Base-by-base conservation (phyloP, 2,113 vertebrate species). In the Caloenas nicobarica region DNA sequence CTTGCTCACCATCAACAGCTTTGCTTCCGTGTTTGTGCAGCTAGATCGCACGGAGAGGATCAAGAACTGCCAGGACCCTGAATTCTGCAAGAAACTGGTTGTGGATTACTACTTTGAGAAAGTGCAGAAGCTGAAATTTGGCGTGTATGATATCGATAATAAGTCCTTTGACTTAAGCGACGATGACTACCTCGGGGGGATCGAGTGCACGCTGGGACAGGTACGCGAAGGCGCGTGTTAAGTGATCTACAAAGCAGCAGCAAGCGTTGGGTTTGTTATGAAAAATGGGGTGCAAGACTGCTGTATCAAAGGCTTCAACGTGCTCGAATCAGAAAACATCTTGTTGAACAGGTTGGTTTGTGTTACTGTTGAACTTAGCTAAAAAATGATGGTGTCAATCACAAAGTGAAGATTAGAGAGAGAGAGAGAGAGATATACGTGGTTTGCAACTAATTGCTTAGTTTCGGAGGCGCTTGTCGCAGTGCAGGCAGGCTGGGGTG, bases 21-120 rank as follows among this genome's bases (percentile, higher is more conserved):
- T 51, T 72, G 50, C 29, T 69, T 57, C 68, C 13, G 2, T 80
- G 56, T 74, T 91, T 81, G 9, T 24, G 3, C 96, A 99, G 99
- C 74, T 99, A 56, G 98, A 97, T 86, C 98, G 98, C 40, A 99
- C 98, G 0, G 99, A 99, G 94, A 97, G 65, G 64, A 51, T 99
- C 72, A 98, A 97, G 62, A 99, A 99, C 97, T 98, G 97, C 71
- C 98, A 98, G 51, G 98, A 96, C 61, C 99, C 99, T 0, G 97
- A 98, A 48, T 99, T 99, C 97, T 99, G 98, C 40, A 98, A 98
- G 95, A 98, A 98, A 22, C 96, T 99, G 16, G 90, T 97, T 19
- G 68, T 99, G 56, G 98, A 99, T 66, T 99, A 99, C 93, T 97
- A 98, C 95, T 99, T 99, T 81, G 99, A 99, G 96, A 98, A 98